Evolutionary conservation across 2,113 vertebrate species (phyloP).

Genomic region (Argyrosomus japonicus): DNA sequence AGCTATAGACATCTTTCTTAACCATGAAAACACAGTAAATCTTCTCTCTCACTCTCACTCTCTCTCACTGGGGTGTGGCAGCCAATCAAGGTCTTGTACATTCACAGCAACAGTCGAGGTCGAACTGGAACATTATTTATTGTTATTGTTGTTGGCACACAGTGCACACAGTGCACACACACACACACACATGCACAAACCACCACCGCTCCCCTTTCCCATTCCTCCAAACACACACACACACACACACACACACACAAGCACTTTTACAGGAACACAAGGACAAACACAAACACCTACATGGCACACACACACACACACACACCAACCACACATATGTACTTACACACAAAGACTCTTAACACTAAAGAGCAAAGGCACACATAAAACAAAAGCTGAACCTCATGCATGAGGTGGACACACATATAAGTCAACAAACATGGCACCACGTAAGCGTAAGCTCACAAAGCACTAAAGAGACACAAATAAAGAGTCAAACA

Average conservation of each 20-base stretch:
- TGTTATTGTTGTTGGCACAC: slow-evolving; percentile 61
- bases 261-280: slow-evolving; percentile 31
- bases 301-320: neutral
- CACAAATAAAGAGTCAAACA: slow-evolving; percentile 5
- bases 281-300: slow-evolving; percentile 32
- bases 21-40: slow-evolving; percentile 37
- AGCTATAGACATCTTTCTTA: slow-evolving; percentile 38
- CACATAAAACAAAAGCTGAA: slow-evolving; percentile 16
- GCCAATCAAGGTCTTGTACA: slow-evolving; percentile 57
- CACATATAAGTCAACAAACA: slow-evolving; percentile 19
- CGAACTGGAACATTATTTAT: slow-evolving; percentile 65
- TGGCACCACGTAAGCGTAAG: neutral
- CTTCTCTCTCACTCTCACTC: neutral
- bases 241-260: slow-evolving; percentile 9
- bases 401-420: neutral
- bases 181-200: slow-evolving; percentile 22
- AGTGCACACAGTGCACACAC: neutral
- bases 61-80: slow-evolving; percentile 37
- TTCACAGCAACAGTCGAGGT: slow-evolving; percentile 64
- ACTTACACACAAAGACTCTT: slow-evolving; percentile 10
- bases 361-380: slow-evolving; percentile 4
- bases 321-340: neutral
- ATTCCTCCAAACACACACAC: slow-evolving; percentile 2
- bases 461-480: slow-evolving; percentile 14
- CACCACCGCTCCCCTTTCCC: slow-evolving; percentile 14